These are phyloP conservation scores for Disparrhopalites patrizii DNA, from an alignment of 2,888 invertebrate species.

Conservation along the genomic window DNA sequence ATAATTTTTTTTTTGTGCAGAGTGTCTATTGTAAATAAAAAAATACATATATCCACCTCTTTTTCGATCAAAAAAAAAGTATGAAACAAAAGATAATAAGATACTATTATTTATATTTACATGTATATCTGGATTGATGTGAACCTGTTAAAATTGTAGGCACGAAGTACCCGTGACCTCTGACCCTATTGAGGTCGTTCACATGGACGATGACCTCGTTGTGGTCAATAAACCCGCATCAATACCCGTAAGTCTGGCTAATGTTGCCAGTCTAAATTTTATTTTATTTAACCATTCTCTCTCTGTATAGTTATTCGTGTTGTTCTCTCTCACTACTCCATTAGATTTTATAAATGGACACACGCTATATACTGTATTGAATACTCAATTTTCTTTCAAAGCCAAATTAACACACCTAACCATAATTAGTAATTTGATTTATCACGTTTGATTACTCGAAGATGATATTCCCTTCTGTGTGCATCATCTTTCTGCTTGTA, in stretches of 20 bases:
- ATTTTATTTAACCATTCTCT: no score
- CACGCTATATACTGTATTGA: no score
- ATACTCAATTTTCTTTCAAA: no score
- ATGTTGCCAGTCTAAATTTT: background rate
- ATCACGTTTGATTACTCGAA: no score
- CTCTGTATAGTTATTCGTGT: background rate
- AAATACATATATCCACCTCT: no score
- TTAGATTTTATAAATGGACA: no score
- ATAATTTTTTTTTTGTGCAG: background rate
- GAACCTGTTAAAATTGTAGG: constrained; percentile 58
- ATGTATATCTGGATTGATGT: constrained; percentile 8
- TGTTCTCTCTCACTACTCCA: no score
- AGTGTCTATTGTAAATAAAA: background rate
- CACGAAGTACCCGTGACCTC: constrained; percentile 99
- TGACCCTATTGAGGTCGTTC: constrained; percentile 93
- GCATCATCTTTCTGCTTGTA: background rate
- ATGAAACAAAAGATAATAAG: background rate
- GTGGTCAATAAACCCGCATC: constrained; percentile 99
- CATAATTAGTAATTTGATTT: no score
- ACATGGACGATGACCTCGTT: constrained; percentile 97
- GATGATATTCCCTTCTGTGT: no score
- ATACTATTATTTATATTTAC: background rate
- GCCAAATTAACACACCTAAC: no score
- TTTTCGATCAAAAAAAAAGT: background rate
- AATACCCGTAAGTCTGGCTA: constrained; percentile 86